Base-by-base conservation (phyloP, 2,888 invertebrate genomes). In the Pterostichus niger region DNA sequence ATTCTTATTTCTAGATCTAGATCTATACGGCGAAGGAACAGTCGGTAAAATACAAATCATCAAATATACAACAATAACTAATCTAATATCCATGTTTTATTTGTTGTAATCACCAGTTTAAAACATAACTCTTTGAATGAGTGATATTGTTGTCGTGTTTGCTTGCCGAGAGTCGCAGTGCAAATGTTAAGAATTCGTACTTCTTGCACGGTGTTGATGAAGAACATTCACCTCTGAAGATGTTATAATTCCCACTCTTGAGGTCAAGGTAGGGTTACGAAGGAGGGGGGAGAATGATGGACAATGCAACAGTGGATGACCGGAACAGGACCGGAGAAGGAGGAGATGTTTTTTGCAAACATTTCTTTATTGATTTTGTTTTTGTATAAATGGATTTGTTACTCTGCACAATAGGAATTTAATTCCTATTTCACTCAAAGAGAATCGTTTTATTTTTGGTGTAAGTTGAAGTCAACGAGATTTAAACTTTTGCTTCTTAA, bases 1-100 rank as follows among this genome's bases (percentile, higher is more conserved):
- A 15, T 61, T 71, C n/a, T 71, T 68, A 52, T 40, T 59, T 46
- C 80, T 83, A 17, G 84, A 79, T 33, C 79, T 85, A n/a, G 81
- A 71, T 64, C 82, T 82, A 56, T 83, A 83, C 4, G 83, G 83
- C 9, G 83, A 77, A 9, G 52, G 52, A 0, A 11, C 40, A 6
- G 24, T 24, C 24, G 24, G 24, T 3, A 24, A 24, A 24, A 76
- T 35, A 13, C 83, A 83, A 11, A 83, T 77, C 64, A 83, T 76
- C 17, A 83, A 46, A 49, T 79, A 79, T 1, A 59, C 73, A 2
- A 82, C 59, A 49, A 82, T 33, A 0, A 82, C n/a, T 13, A 82
- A 9, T 44, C 75, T 44, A 10, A 33, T 13, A 75, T 82, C 75
- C 82, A 82, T 82, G 31, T 24, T 24, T 3, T 24, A 24, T 2